Base-by-base conservation (phyloP, 1,140 invertebrate species). In the Hyposmocoma kahamanoa region DNA sequence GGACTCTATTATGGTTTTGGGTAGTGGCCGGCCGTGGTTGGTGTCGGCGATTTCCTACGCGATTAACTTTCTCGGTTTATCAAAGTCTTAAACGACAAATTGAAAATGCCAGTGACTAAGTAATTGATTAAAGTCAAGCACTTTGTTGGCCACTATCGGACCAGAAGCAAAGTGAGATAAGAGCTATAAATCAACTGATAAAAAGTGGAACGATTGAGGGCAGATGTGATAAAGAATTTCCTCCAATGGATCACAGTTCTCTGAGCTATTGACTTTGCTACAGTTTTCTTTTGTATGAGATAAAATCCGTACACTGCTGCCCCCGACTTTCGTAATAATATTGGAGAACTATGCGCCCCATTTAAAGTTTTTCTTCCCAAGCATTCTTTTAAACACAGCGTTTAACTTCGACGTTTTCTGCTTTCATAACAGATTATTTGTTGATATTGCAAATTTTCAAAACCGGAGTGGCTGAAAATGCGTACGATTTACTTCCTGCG, bases 181-280 rank as follows among this genome's bases (percentile, higher is more conserved):
- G 53, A 52, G 36, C 48, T 56, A 68, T 68, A 65, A 68, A 68
- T 68, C 66, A 65, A 43, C 26, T 32, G 66, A 62, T 62, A 68
- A 68, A 62, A 62, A 62, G 22, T 53, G 50, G 36, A 28, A 47
- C 41, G 28, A 34, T 44, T 20, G 41, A 34, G 48, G 24, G 39
- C 34, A n/a, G n/a, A 15, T n/a, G 41, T 24, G 48, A 49, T 49
- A 49, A 49, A 36, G 47, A 49, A 49, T 24, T 49, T 49, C 24
- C 30, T 49, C 30, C 36, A 28, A 48, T 41, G 36, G 32, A 36
- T 36, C 13, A 36, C 32, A 15, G 32, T n/a, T 17, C 32, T 36
- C 15, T 1, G 32, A 17, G 28, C 10, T 36, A 36, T 36, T 36
- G 32, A 36, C 32, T 36, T 26, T 36, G 8, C 6, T 17, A 17